phyloP scores from a whole-genome alignment of 2,888 invertebrate genomes.

The Lepas anatifera region DNA sequence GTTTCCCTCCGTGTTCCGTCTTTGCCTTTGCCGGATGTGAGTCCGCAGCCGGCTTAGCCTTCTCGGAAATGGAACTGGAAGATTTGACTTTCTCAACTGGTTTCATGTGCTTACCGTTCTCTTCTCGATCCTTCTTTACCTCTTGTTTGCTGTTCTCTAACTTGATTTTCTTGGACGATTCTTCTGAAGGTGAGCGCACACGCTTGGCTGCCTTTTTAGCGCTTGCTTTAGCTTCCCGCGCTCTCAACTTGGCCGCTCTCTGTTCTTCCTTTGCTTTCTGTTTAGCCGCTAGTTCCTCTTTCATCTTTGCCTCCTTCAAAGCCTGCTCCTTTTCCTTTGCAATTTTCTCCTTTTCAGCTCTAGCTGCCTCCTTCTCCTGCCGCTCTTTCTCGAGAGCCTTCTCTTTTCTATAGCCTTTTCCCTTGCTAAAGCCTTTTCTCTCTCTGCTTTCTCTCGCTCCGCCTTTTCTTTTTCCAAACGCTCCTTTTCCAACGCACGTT shows the following conservation, averaged over 20 bases:
- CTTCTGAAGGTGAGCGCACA: not conserved
- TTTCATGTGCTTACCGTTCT: not conserved
- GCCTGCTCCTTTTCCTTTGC: not conserved
- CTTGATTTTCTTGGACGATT: not conserved
- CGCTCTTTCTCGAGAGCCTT: slow-evolving; percentile 6
- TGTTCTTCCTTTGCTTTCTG: not conserved
- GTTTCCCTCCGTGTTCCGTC: no score
- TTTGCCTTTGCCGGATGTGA: not conserved
- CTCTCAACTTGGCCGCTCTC: not conserved
- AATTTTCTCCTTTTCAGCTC: not conserved
- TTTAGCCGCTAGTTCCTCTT: not conserved
- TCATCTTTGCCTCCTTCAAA: not conserved
- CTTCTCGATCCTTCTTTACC: not conserved
- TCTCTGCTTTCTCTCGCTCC: not conserved
- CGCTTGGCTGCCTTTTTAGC: not conserved
- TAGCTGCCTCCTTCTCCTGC: slow-evolving; percentile 6
- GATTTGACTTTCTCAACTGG: not conserved
- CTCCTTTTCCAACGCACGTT: not conserved
- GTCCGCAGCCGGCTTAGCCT: not conserved
- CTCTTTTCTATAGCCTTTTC: not conserved
- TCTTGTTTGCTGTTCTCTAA: not conserved
- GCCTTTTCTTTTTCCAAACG: not conserved
- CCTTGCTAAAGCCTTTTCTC: not conserved
- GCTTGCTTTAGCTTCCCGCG: not conserved
- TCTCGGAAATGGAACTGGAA: not conserved